Evolutionary conservation across 1,140 invertebrate species (phyloP).

Genomic region (Meteorus sp.): DNA sequence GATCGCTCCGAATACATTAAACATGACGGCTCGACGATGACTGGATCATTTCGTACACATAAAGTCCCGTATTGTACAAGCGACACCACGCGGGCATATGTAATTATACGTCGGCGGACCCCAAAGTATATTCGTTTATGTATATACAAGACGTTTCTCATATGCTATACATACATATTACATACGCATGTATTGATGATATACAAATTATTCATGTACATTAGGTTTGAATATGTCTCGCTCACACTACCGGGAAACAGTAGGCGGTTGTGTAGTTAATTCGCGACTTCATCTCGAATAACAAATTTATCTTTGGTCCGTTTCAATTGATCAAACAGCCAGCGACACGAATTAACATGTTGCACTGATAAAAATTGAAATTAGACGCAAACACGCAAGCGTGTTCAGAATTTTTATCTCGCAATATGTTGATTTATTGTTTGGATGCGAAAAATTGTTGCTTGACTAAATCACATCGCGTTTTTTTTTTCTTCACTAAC

Average conservation of each 20-base stretch:
- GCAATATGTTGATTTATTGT: not conserved
- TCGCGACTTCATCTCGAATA: constrained; percentile 19
- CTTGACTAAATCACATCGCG: not conserved
- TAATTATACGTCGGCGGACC: constrained; percentile 35
- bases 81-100: constrained; percentile 29
- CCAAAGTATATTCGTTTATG: constrained; percentile 28
- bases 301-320: constrained; percentile 13
- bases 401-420: not conserved
- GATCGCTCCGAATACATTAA: constrained; percentile 37
- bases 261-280: constrained; percentile 20
- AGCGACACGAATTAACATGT: too few relatives aligned
- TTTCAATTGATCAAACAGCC: constrained; percentile 13
- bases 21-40: constrained; percentile 34
- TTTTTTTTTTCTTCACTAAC: not conserved
- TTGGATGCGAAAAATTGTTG: too few relatives aligned
- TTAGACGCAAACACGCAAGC: not conserved
- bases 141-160: constrained; percentile 5
- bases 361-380: too few relatives aligned
- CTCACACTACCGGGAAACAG: constrained; percentile 14
- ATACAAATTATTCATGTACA: too few relatives aligned
- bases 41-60: constrained; percentile 35
- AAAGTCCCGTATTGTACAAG: constrained; percentile 30
- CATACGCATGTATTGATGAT: not conserved
- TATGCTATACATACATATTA: constrained; percentile 5
- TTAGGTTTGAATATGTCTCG: too few relatives aligned